Percentiles rank a stretch among this genome's conserved stretches.
These are phyloP conservation scores for Drosophila prostipennis DNA, from an alignment of 2,888 invertebrate species.

Conservation along the genomic window DNA sequence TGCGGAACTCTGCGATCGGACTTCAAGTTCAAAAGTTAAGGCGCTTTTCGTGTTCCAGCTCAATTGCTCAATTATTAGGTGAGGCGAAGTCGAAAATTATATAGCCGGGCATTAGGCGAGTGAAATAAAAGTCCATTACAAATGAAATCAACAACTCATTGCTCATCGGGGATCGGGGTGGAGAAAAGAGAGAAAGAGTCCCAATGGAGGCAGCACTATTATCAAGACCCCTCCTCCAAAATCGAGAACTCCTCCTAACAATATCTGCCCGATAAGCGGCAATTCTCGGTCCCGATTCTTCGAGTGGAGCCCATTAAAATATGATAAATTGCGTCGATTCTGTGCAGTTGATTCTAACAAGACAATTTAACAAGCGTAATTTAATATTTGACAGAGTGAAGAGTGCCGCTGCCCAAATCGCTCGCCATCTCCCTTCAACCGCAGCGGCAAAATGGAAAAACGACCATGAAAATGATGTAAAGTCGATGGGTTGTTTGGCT, in stretches of 20 bases:
- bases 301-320: conserved; percentile 80
- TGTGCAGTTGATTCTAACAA: conserved; percentile 81
- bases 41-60: conserved; percentile 78
- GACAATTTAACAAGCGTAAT: conserved; percentile 84
- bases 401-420: conserved; percentile 18
- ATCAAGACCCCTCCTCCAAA: conserved; percentile 38
- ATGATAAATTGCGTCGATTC: conserved; percentile 82
- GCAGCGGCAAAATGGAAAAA: conserved; percentile 72
- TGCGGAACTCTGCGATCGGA: conserved; percentile 65
- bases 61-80: conserved; percentile 78
- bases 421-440: conserved; percentile 57
- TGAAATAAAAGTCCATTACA: conserved; percentile 80
- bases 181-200: neutral
- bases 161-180: conserved; percentile 68
- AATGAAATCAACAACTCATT: conserved; percentile 81
- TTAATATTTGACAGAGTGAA: conserved; percentile 81
- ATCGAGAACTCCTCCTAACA: conserved; percentile 20
- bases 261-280: conserved; percentile 49
- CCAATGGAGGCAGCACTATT: conserved; percentile 52
- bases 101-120: conserved; percentile 69
- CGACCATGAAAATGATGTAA: conserved; percentile 79
- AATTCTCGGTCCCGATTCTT: conserved; percentile 57
- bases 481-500: conserved; percentile 63
- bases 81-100: conserved; percentile 63
- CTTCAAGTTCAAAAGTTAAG: conserved; percentile 76